Evolutionary conservation across 2,113 vertebrate species (phyloP), one percentile per base, ranked within the genome.

Genomic region (Rhabdomys dilectus): DNA sequence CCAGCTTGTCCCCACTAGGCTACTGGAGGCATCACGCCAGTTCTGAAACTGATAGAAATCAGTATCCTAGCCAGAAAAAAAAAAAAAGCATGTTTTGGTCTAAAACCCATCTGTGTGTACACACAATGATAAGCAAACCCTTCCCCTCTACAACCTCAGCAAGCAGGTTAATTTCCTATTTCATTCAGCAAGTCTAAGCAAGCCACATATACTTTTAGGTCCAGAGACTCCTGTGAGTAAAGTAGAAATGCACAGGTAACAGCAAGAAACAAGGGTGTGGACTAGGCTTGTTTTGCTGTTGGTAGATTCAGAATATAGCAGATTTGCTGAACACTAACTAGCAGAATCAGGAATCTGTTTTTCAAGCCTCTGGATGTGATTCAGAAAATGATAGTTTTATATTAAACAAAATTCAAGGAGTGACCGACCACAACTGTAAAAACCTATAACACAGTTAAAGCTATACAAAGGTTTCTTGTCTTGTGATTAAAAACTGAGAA

Each of bases 181-280:
- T 86, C 73, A 87, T 72, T 89, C 86, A 94, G 92, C 68, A 94
- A 68, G 36, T 75, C 45, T 60, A 29, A 34, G 36, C 91, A 91
- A 82, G 76, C 13, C 60, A 12, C 53, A 8, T 66, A 64, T 66
- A 39, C 60, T 97, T 96, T 70, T n/a, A 82, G 36, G 68, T 77
- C 53, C 92, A 96, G 34, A 89, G 62, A 78, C 13, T 26, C 81
- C 36, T 53, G 7, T 51, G 78, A 89, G 26, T 51, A 94, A 94
- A 93, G 34, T 72, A 91, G 60, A 94, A 95, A 96, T 19, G 73
- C 29, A 15, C 58, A 90, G 70, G 39, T 92, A 92, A 92, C 72
- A 97, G 80, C 90, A 96, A 96, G 90, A 94, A 92, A 92, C 80
- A 16, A 48, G 80, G 90, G 95, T 6, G 29, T 24, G 62, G 39